Evolutionary conservation across 2,797 vertebrate genomes (phyloP).

Genomic region (Parambassis ranga): DNA sequence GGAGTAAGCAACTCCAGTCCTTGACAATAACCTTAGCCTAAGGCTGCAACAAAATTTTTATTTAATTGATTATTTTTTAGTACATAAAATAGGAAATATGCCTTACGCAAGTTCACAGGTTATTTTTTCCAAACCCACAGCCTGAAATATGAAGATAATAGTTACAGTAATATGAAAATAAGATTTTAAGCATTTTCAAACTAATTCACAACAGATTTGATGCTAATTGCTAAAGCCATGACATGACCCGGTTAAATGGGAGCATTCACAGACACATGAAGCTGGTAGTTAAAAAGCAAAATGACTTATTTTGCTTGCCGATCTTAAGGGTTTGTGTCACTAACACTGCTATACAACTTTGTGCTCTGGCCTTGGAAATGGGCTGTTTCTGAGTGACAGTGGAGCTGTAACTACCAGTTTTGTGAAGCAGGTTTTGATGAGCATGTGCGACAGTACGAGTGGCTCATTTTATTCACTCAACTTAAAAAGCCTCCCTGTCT

Average conservation of each 20-base stretch:
- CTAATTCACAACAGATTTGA: neutral
- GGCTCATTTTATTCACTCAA: constrained; percentile 12
- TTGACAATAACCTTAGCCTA: neutral
- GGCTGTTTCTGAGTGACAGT: neutral
- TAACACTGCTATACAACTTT: neutral
- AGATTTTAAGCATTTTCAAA: no score
- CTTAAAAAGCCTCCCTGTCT: constrained; percentile 22
- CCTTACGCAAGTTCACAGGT: no score
- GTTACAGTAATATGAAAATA: neutral
- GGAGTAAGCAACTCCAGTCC: neutral
- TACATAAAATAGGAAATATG: neutral
- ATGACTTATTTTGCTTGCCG: neutral
- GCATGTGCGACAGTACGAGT: neutral
- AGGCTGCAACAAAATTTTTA: neutral
- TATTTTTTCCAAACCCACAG: neutral
- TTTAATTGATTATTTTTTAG: neutral
- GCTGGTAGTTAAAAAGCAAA: neutral
- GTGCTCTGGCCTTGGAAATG: neutral
- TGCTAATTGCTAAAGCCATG: neutral
- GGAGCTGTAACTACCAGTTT: neutral
- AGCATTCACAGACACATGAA: no score
- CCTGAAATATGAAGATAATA: neutral
- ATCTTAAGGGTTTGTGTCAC: neutral
- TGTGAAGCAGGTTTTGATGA: constrained; percentile 15
- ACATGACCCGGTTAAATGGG: no score